These are phyloP conservation scores for Stegastes partitus DNA, from an alignment of 2,113 vertebrate genomes.

Conservation along the genomic window DNA sequence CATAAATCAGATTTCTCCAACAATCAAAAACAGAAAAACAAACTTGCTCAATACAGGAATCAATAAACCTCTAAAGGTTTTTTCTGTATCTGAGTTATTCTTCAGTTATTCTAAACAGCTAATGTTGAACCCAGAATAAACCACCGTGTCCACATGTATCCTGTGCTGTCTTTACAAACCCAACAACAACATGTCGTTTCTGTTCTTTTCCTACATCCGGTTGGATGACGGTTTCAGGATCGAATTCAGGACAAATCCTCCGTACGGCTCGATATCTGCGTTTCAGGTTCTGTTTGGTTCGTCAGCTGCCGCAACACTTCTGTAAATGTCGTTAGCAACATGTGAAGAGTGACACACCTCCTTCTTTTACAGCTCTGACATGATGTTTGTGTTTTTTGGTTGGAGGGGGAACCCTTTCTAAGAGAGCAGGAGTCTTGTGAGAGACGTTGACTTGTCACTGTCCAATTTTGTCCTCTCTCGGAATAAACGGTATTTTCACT, in stretches of 20 bases:
- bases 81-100: neutral
- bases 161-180: too few species aligned
- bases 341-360: conserved; percentile 25
- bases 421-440: conserved; percentile 35
- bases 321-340: conserved; percentile 20
- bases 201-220: neutral
- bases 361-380: conserved; percentile 20
- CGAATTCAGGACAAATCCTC: conserved; percentile 8
- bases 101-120: too few species aligned
- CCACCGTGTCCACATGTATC: neutral
- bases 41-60: too few species aligned
- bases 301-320: conserved; percentile 14
- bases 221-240: conserved; percentile 2
- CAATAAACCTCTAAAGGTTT: too few species aligned
- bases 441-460: conserved; percentile 55
- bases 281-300: conserved; percentile 21
- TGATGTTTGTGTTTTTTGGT: neutral
- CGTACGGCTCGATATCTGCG: conserved; percentile 6
- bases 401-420: neutral
- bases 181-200: neutral
- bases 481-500: conserved; percentile 80
- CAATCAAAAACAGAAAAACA: neutral
- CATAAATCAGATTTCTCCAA: conserved; percentile 10
- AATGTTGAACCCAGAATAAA: neutral
- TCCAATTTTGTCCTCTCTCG: conserved; percentile 68